Conservation (phyloP, 2,888 invertebrate species). For the Sinodicranocentrus sp. region DNA sequence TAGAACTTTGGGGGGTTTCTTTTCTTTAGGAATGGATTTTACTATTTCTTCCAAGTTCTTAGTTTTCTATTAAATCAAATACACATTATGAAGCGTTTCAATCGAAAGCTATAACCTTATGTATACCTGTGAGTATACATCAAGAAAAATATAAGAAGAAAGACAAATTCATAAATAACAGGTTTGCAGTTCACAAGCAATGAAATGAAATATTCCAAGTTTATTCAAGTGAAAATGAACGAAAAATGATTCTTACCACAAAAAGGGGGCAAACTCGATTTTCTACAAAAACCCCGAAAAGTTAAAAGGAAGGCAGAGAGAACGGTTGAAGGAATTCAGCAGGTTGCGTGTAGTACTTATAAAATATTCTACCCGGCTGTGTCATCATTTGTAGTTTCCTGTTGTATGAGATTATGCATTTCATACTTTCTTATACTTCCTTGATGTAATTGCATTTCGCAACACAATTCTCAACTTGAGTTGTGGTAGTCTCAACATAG, state of each 20-base stretch:
- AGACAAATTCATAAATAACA: conserved; percentile 33
- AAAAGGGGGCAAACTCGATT: neutral
- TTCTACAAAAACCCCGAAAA: neutral
- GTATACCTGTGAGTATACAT: too few relatives aligned
- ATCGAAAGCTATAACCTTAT: too few relatives aligned
- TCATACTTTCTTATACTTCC: neutral
- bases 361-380: neutral
- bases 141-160: too few relatives aligned
- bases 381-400: conserved; percentile 3
- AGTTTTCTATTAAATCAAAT: too few relatives aligned
- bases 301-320: neutral
- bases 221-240: conserved; percentile 39
- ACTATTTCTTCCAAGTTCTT: too few relatives aligned
- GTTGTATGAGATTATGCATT: conserved; percentile 32
- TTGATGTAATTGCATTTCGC: conserved; percentile 28
- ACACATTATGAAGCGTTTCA: too few relatives aligned
- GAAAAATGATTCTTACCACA: conserved; percentile 22
- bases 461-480: conserved; percentile 20
- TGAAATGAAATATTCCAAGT: conserved; percentile 51
- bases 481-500: too few relatives aligned
- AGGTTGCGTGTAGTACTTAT: neutral
- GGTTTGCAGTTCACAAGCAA: conserved; percentile 25
- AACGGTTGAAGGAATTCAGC: neutral
- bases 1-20: too few relatives aligned
- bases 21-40: too few relatives aligned